phyloP scores from a whole-genome alignment of 2,797 vertebrate species.

The Hypotaenidia philippensis region DNA sequence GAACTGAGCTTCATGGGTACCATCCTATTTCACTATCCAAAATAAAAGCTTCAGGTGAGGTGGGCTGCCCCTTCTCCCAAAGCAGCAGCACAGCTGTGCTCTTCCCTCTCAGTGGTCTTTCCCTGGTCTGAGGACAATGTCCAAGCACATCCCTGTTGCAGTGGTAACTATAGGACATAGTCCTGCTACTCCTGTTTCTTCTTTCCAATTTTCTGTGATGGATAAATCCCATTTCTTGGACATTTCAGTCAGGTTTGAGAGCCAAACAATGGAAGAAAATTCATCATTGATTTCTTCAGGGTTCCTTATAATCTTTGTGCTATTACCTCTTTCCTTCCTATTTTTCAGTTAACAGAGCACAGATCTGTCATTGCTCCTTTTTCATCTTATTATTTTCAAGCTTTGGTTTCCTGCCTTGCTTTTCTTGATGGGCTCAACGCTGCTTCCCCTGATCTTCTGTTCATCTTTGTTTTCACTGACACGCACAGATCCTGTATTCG shows the following conservation, averaged over 20 bases:
- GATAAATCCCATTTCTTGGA: background rate
- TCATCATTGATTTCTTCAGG: slow-evolving; percentile 16
- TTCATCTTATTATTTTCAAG: slow-evolving; percentile 49
- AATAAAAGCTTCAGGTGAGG: background rate
- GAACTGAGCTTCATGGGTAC: background rate
- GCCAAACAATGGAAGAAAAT: slow-evolving; percentile 6
- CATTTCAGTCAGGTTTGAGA: background rate
- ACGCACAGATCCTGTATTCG: slow-evolving; percentile 11
- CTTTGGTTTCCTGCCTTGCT: slow-evolving; percentile 59
- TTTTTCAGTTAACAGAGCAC: slow-evolving; percentile 47
- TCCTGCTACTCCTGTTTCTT: background rate
- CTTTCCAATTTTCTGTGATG: background rate
- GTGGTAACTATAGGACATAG: background rate
- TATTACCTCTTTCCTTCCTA: slow-evolving; percentile 47
- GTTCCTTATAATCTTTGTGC: slow-evolving; percentile 31
- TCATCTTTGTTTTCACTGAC: slow-evolving; percentile 67
- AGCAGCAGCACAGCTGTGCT: background rate
- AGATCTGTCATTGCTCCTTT: slow-evolving; percentile 68
- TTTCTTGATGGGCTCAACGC: slow-evolving; percentile 55
- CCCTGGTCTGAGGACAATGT: background rate
- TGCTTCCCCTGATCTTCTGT: slow-evolving; percentile 59
- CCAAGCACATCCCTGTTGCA: background rate
- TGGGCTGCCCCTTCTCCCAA: background rate
- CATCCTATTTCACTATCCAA: background rate
- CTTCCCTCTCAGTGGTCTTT: background rate